These are phyloP conservation scores for Medauroidea extradentata DNA, from an alignment of 1,140 invertebrate species.

Conservation along the genomic window DNA sequence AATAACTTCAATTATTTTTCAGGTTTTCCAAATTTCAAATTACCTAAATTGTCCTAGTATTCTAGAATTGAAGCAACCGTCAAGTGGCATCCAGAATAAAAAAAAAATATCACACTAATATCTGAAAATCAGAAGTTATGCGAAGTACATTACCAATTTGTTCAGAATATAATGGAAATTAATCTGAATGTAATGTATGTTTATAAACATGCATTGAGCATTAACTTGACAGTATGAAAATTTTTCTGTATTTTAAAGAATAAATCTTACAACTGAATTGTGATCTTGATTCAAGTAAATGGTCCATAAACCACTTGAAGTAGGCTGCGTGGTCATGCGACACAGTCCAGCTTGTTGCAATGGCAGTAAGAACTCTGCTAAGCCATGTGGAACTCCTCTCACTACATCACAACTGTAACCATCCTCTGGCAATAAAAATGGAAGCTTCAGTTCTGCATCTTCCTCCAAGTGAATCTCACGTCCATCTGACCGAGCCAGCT, in stretches of 20 bases:
- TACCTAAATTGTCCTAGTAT: no score
- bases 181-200: background rate
- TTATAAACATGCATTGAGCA: background rate
- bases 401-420: conserved; percentile 97
- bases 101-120: no score
- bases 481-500: conserved; percentile 83
- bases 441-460: conserved; percentile 81
- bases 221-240: background rate
- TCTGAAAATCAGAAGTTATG: no score
- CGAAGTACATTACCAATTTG: no score
- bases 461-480: conserved; percentile 78
- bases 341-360: conserved; percentile 83
- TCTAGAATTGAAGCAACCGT: no score
- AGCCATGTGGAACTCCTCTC: conserved; percentile 83
- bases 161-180: no score
- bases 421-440: conserved; percentile 92
- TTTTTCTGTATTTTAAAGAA: background rate
- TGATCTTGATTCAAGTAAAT: conserved; percentile 72
- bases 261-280: conserved; percentile 16
- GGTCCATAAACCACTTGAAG: conserved; percentile 89
- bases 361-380: conserved; percentile 87
- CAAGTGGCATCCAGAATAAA: no score
- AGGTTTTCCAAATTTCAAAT: no score
- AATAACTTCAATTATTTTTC: no score
- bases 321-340: conserved; percentile 81